Evolutionary conservation across 2,113 vertebrate genomes (phyloP), one percentile per base, ranked within the genome.

Genomic region (Dicerorhinus sumatrensis): DNA sequence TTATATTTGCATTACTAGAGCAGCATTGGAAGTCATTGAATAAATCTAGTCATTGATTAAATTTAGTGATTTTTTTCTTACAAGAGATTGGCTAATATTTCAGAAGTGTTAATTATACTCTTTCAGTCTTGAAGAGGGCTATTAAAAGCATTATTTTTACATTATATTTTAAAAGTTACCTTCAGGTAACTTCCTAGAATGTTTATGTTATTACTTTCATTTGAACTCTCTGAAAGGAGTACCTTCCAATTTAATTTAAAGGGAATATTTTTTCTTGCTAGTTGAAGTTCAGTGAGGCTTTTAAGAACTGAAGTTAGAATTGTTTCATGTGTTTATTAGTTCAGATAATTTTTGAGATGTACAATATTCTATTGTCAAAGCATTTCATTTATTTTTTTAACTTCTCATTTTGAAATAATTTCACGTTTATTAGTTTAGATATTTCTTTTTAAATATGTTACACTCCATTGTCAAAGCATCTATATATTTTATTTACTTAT

Each of bases 41-140:
- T 76, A 94, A 76, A 89, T 75, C 63, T 96, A 79, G n/a, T 97
- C 21, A 51, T 85, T 94, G 51, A 54, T 96, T 77, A 90, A 69
- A 83, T 83, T 95, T 94, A 87, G 69, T 92, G 42, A 83, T 96
- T 81, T 70, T 82, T 82, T 69, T 69, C 18, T 75, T 60, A 83
- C 2, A 73, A 42, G n/a, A 81, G 29, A 65, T 88, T 73, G 58
- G 16, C 29, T 92, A 42, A 60, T 70, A 46, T 88, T 92, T 96
- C 39, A 76, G 21, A 88, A 83, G 18, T 75, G 36, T 23, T 93
- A 31, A 48, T 88, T 85, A 83, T 42, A 42, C 36, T 60, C 33
- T 87, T 86, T 95, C 14, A 69, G 48, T 91, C 91, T 93, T 94
- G 65, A 89, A 94, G 77, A 91, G 13, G 42, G 17, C 9, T 91